Conservation (phyloP, 2,888 invertebrate species). For the Lasius fuliginosus region DNA sequence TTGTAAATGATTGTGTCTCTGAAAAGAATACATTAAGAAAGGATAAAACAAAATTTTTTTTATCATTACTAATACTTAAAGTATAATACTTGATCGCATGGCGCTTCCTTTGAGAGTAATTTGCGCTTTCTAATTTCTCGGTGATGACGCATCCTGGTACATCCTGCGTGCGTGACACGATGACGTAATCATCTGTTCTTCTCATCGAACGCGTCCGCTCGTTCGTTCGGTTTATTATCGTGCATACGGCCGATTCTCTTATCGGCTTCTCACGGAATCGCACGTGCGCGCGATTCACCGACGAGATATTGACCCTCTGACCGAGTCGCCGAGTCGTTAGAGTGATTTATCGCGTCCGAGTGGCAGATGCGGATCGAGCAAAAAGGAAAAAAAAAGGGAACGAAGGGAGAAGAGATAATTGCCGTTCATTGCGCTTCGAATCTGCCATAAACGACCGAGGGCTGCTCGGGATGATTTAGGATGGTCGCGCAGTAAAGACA, state of each 20-base stretch:
- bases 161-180: too few relatives aligned
- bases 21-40: background rate
- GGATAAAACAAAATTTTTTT: too few relatives aligned
- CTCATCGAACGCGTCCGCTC: background rate
- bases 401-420: constrained; percentile 8
- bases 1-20: background rate
- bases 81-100: too few relatives aligned
- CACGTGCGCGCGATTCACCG: background rate
- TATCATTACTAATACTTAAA: too few relatives aligned
- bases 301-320: constrained; percentile 28
- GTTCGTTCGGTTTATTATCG: background rate
- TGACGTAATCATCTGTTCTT: background rate
- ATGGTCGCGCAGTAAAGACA: background rate
- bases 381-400: background rate
- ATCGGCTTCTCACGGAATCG: constrained; percentile 20
- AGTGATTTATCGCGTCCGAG: constrained; percentile 12
- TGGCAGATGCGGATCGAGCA: background rate
- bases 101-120: background rate
- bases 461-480: background rate
- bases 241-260: background rate
- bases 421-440: background rate
- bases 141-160: background rate
- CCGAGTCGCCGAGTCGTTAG: background rate
- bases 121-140: constrained; percentile 5
- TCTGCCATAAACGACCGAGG: background rate